These are phyloP conservation scores for Leptinotarsa peninsularis DNA, from an alignment of 2,888 invertebrate genomes.

Conservation along the genomic window DNA sequence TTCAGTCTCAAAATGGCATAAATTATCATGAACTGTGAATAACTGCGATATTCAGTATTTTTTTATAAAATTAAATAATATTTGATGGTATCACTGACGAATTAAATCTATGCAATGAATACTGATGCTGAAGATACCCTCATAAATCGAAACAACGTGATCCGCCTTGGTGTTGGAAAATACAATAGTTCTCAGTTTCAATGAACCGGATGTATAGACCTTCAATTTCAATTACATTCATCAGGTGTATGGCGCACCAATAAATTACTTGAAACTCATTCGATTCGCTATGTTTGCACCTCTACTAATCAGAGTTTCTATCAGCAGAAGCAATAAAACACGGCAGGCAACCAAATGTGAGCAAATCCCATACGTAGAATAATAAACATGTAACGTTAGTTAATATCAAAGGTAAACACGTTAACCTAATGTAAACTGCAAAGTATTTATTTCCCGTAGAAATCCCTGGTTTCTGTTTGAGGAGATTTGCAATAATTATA, in stretches of 20 bases:
- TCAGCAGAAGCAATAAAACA: constrained; percentile 10
- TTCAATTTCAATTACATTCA: constrained; percentile 4
- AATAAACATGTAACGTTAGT: constrained; percentile 43
- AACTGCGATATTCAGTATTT: too few species aligned
- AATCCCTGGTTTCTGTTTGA: constrained; percentile 35
- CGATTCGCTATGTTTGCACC: not conserved
- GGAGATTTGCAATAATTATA: constrained; percentile 39
- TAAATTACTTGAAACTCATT: not conserved
- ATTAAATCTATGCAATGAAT: too few species aligned
- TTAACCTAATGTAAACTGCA: constrained; percentile 42
- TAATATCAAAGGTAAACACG: constrained; percentile 44
- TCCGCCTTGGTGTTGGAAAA: too few species aligned
- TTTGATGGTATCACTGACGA: too few species aligned
- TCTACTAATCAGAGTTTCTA: not conserved
- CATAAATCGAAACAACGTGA: too few species aligned
- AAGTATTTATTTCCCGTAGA: constrained; percentile 36
- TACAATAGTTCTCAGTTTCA: not conserved
- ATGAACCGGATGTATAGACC: not conserved
- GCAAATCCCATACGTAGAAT: constrained; percentile 40
- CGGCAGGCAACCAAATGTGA: constrained; percentile 26
- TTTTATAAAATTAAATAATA: too few species aligned
- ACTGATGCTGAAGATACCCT: too few species aligned
- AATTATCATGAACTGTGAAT: too few species aligned
- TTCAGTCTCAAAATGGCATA: too few species aligned
- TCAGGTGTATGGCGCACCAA: not conserved